phyloP scores from a whole-genome alignment of 2,797 vertebrate genomes.

The Hybognathus amarus region DNA sequence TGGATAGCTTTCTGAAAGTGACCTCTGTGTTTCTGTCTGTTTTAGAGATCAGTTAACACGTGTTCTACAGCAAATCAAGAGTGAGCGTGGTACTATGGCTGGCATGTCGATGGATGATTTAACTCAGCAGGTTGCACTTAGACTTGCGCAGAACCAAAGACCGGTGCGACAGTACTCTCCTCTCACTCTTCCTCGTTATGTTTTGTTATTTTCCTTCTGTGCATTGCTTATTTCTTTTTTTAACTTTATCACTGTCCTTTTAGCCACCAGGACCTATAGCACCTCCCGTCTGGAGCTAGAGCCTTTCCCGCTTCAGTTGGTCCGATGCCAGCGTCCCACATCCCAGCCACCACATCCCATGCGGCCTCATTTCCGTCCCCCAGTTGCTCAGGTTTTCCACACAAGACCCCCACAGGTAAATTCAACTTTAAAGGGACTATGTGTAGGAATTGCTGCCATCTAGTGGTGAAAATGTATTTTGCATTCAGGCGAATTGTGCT shows the following conservation, averaged over 20 bases:
- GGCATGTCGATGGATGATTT: slow-evolving; percentile 91
- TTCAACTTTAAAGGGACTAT: not conserved
- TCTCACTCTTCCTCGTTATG: not conserved
- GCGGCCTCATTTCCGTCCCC: slow-evolving; percentile 72
- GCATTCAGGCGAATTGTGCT: no score
- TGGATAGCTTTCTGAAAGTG: not conserved
- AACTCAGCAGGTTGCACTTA: slow-evolving; percentile 81
- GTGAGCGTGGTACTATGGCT: slow-evolving; percentile 86
- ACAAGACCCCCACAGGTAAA: slow-evolving; percentile 76
- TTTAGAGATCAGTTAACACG: slow-evolving; percentile 82
- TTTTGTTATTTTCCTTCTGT: not conserved
- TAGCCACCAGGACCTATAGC: slow-evolving; percentile 79
- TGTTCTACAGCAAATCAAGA: slow-evolving; percentile 93
- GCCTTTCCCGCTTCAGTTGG: slow-evolving; percentile 25
- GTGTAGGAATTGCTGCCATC: no score
- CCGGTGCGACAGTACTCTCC: slow-evolving; percentile 29
- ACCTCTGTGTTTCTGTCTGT: slow-evolving; percentile 19
- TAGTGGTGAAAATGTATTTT: no score
- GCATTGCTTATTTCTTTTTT: not conserved
- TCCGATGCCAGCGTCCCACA: slow-evolving; percentile 69
- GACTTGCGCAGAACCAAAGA: slow-evolving; percentile 71
- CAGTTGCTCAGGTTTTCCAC: slow-evolving; percentile 73
- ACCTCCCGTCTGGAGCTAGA: slow-evolving; percentile 59
- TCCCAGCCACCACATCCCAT: slow-evolving; percentile 71
- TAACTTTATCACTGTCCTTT: slow-evolving; percentile 46